phyloP scores from a whole-genome alignment of 2,797 vertebrate genomes.

The Natrix natrix region DNA sequence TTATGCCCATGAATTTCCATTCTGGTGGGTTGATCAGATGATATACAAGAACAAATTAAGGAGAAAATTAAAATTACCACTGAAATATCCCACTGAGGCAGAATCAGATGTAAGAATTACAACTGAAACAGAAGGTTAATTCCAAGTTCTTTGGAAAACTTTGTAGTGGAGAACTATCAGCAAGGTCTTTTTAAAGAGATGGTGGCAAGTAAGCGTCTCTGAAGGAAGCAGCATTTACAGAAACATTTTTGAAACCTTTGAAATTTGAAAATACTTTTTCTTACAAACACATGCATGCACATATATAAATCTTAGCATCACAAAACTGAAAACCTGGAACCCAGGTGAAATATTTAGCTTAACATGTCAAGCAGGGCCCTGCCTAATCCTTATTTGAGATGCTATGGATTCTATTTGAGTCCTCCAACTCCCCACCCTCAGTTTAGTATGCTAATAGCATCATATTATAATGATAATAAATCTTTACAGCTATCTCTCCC shows the following conservation, averaged over 20 bases:
- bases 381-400: neutral
- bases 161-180: neutral
- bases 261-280: neutral
- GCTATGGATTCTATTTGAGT: neutral
- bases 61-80: neutral
- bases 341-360: neutral
- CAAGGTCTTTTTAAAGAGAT: neutral
- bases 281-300: neutral
- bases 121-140: neutral
- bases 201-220: neutral
- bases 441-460: neutral
- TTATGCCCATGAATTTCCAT: neutral
- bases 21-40: neutral
- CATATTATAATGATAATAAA: conserved; percentile 43
- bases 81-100: neutral
- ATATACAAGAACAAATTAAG: neutral
- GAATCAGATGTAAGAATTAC: neutral
- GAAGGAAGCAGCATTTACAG: neutral
- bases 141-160: neutral
- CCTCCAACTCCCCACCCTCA: neutral
- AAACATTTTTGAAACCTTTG: neutral
- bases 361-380: neutral
- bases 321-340: neutral
- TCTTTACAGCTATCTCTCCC: conserved; percentile 39
- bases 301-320: neutral